Base-by-base conservation (phyloP, 2,797 vertebrate genomes). In the Ceyx erithaca region DNA sequence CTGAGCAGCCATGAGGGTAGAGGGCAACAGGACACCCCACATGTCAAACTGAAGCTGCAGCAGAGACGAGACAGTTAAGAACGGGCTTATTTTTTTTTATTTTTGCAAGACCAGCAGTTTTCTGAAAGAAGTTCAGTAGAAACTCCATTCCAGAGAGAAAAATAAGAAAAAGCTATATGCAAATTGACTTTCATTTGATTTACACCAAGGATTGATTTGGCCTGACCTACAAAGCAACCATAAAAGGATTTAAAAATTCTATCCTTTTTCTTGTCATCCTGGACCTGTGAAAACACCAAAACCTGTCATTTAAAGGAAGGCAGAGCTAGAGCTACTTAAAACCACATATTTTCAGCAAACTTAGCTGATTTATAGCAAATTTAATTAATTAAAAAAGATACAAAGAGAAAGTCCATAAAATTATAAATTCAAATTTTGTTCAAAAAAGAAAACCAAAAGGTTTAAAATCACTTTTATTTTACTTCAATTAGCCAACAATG, bases 1-100 rank as follows among this genome's bases (percentile, higher is more conserved):
- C 5, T 2, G 0, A 64, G 62, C 51, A 43, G 26, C 22, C 12
- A 1, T 0, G 4, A 4, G 68, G 68, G n/a, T 25, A 40, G 20
- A 46, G n/a, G 31, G 16, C 21, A 82, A 26, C 30, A 78, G 61
- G 30, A 61, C 31, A 63, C 12, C 9, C 16, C 4, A 1, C 3
- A 0, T 1, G 6, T 3, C 18, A 33, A 40, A 40, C 43, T 14
- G 64, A 35, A 54, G 46, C 67, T 52, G 63, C 13, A 28, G 20
- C 4, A 54, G 46, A 54, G 21, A 26, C 33, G 33, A 14, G 15
- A 61, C 4, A 54, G 25, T 35, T 25, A 25, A 48, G 28, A 79
- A 58, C 41, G 28, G 16, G 23, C 20, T 46, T 22, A 11, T 46
- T 46, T 46, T 21, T 22, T 20, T 46, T 48, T 48, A 23, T 48